Evolutionary conservation across 2,113 vertebrate species (phyloP).

Genomic region (Microcebus murinus): DNA sequence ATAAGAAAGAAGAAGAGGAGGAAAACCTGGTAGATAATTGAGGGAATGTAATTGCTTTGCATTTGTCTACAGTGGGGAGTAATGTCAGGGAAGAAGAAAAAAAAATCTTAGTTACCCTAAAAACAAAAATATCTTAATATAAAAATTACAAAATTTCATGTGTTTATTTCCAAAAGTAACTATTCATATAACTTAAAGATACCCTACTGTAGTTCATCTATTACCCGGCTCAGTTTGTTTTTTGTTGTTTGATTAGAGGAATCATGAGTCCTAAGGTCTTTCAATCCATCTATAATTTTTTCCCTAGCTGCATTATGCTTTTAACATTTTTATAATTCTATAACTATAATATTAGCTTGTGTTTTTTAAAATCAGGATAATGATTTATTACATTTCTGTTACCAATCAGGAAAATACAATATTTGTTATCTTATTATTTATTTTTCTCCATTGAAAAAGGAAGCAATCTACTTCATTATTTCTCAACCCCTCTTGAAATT

Average conservation of each 20-base stretch:
- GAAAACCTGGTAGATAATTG: neutral
- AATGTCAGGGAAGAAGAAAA: neutral
- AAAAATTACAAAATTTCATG: neutral
- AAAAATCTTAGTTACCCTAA: neutral
- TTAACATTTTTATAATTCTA: neutral
- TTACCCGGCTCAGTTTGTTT: neutral
- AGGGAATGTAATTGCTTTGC: neutral
- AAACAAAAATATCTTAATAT: neutral
- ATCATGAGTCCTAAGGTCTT: neutral
- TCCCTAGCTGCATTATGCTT: neutral
- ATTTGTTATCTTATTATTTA: neutral
- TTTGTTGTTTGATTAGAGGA: neutral
- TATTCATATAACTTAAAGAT: neutral
- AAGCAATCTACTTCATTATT: neutral
- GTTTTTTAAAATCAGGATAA: neutral
- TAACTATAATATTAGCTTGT: neutral
- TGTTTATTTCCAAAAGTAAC: neutral
- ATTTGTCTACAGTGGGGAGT: neutral
- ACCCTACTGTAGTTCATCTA: neutral
- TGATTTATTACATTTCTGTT: neutral
- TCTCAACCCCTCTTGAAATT: neutral
- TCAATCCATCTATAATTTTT: neutral
- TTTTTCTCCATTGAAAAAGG: neutral
- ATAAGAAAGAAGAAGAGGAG: neutral
- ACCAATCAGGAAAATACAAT: neutral